Conservation (phyloP, 2,797 vertebrate genomes). For the Galaxias olidus region DNA sequence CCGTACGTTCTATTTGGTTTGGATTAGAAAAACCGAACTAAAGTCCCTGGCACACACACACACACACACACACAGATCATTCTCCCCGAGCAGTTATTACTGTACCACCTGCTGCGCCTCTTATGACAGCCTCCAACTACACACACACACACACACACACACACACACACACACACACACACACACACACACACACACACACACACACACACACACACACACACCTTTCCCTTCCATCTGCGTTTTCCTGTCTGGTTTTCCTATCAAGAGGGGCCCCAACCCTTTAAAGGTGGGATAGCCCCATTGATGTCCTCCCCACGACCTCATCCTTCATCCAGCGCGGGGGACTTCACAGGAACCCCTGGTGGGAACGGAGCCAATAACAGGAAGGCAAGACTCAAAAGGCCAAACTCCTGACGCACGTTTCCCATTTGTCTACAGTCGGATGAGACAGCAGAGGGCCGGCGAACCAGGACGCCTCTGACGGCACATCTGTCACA, state of each 20-base stretch:
- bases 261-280: not conserved
- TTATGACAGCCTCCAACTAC: conserved; percentile 39
- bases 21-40: too few relatives aligned
- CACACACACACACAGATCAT: not conserved
- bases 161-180: too few relatives aligned
- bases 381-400: conserved; percentile 2
- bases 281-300: not conserved
- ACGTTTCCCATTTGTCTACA: not conserved
- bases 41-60: not conserved
- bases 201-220: conserved; percentile 11
- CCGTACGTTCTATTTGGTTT: too few relatives aligned
- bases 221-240: not conserved
- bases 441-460: not conserved
- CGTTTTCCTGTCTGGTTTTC: conserved; percentile 1
- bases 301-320: not conserved
- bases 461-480: too few relatives aligned
- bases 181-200: not conserved
- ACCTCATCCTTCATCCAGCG: not conserved
- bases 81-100: too few relatives aligned
- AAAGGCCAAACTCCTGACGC: not conserved
- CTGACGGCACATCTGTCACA: too few relatives aligned
- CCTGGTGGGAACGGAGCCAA: not conserved
- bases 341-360: not conserved
- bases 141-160: conserved; percentile 24
- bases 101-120: not conserved